Percentiles rank a stretch among this genome's conserved stretches.
phyloP scores from a whole-genome alignment of 2,113 vertebrate species.

The Oceanites oceanicus region DNA sequence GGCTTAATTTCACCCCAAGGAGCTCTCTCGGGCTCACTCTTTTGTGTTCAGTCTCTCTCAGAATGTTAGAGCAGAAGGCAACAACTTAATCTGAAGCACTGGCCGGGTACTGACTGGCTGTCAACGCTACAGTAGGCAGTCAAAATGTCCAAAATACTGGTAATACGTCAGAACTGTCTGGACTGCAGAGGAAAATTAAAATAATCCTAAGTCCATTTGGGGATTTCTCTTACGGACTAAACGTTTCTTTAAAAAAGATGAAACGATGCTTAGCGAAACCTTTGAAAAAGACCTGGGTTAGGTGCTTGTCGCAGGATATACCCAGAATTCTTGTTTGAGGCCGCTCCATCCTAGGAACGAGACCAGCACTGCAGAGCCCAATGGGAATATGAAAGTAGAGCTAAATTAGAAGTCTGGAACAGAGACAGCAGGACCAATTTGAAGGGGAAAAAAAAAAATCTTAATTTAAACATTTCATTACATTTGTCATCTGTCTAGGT shows the following conservation, averaged over 20 bases:
- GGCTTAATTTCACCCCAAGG: slow-evolving; percentile 48
- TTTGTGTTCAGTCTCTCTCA: slow-evolving; percentile 44
- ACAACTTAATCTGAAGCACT: slow-evolving; percentile 63
- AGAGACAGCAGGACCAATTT: not conserved
- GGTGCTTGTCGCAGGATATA: not conserved
- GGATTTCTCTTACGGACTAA: not conserved
- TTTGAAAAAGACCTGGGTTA: not conserved
- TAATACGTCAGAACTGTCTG: not conserved
- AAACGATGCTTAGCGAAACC: not conserved
- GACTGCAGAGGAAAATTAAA: not conserved
- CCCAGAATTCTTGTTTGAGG: not conserved
- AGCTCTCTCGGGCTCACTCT: slow-evolving; percentile 45
- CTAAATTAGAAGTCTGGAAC: not conserved
- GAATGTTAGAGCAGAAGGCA: slow-evolving; percentile 66
- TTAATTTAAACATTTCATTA: not conserved
- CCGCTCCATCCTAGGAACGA: not conserved
- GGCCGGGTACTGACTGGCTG: slow-evolving; percentile 29
- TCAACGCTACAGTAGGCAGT: slow-evolving; percentile 29
- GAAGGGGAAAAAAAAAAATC: not conserved
- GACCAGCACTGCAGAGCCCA: not conserved
- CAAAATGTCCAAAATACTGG: not conserved
- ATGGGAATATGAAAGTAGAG: not conserved
- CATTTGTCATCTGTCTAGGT: not conserved
- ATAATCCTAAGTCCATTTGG: not conserved
- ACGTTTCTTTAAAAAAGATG: not conserved